These are phyloP conservation scores for Muscicapa adusta DNA, from an alignment of 2,113 vertebrate species.

Conservation along the genomic window DNA sequence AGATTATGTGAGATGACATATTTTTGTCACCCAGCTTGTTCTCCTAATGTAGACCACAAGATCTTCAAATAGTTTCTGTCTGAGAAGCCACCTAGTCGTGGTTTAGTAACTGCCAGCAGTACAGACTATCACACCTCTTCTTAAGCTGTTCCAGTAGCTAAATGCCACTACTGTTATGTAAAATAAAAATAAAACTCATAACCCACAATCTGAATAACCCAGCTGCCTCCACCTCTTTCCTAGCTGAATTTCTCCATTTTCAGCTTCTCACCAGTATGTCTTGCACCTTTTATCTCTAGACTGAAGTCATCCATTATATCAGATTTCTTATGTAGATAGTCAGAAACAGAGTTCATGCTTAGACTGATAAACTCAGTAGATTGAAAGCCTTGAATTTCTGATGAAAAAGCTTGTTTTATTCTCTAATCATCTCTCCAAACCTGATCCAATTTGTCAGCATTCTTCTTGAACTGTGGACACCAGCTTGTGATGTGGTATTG, in stretches of 20 bases:
- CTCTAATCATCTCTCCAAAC: neutral
- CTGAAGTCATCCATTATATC: neutral
- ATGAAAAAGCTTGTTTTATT: neutral
- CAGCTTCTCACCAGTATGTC: neutral
- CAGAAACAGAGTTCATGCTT: neutral
- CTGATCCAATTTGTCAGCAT: neutral
- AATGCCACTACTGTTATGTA: neutral
- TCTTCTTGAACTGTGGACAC: neutral
- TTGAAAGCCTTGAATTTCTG: constrained; percentile 3
- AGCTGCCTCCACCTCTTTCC: neutral
- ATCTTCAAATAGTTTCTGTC: constrained; percentile 33
- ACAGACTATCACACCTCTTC: constrained; percentile 23
- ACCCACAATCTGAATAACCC: neutral
- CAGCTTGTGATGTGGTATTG: neutral
- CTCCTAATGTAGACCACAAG: constrained; percentile 12
- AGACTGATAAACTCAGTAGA: neutral
- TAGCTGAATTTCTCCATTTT: neutral
- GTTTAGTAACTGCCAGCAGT: constrained; percentile 21
- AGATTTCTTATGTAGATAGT: neutral
- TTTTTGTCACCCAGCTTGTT: constrained; percentile 9
- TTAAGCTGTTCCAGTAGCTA: neutral
- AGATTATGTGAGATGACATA: constrained; percentile 1
- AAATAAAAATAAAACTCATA: constrained; percentile 10
- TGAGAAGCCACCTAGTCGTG: constrained; percentile 5
- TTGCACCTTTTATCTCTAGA: neutral